Base-by-base conservation (phyloP, 2,113 vertebrate genomes). In the Notarius quadriscutis region DNA sequence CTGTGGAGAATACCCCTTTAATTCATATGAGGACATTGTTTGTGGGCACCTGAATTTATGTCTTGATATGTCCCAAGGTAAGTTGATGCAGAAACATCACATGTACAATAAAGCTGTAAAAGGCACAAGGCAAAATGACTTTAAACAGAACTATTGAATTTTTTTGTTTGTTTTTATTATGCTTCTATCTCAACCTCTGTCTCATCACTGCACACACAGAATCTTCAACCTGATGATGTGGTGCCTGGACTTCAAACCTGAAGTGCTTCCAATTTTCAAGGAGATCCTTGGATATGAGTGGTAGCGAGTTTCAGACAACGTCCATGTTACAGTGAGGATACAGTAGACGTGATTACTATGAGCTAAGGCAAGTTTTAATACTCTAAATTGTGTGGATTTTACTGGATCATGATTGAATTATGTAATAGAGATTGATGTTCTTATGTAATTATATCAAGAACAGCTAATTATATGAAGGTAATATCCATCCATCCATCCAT, bases 1-100 rank as follows among this genome's bases (percentile, higher is more conserved):
- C 71, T 78, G 71, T 62, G 72, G 72, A 50, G 7, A 63, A 9
- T 15, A 62, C 55, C 84, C 84, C 84, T 78, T 86, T 51, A 17
- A 78, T 11, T 30, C 34, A 10, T 5, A 18, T 11, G 4, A 25
- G 48, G 72, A 65, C 34, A 18, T 86, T 18, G 4, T 11, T n/a
- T 14, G 1, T 41, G 72, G 55, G 15, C 41, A 62, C 7, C 41
- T 86, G 11, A 48, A 27, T 10, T 27, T 79, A 25, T n/a, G 14
- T 51, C 11, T 22, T 25, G 75, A 53, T 1, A 6, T 78, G 48
- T 78, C 75, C 27, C 10, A 20, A 53, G 75, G 75, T 78, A n/a
- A 55, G 50, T 53, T 1, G 25, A 14, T 78, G 25, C 48, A 78
- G 22, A 78, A 78, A 11, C 25, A 1, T 14, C 10, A 22, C 48